Percentiles rank a stretch among this genome's conserved stretches.
phyloP scores from a whole-genome alignment of 2,888 invertebrate species.

The Unio delphinus region DNA sequence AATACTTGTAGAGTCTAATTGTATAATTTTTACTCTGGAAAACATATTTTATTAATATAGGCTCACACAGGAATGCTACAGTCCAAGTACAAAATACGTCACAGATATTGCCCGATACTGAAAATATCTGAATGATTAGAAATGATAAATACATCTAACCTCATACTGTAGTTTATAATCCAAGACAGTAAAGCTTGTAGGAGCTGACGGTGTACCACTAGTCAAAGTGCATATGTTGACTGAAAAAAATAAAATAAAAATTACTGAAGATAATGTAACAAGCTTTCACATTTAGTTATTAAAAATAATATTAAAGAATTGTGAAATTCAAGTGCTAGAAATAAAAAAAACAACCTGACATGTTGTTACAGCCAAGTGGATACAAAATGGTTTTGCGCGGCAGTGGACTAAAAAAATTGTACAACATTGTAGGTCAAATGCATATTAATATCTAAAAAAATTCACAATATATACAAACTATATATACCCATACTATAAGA shows the following conservation, averaged over 20 bases:
- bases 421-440: too few species aligned
- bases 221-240: conserved; percentile 70
- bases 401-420: neutral
- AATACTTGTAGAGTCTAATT: neutral
- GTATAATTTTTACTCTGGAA: neutral
- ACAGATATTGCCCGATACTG: too few species aligned
- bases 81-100: too few species aligned
- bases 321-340: neutral
- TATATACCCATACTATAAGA: too few species aligned
- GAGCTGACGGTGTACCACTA: conserved; percentile 67
- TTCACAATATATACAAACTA: too few species aligned
- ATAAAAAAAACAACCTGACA: neutral
- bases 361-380: neutral
- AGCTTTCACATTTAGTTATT: too few species aligned
- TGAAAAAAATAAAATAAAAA: conserved; percentile 42
- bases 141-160: conserved; percentile 18
- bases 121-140: too few species aligned
- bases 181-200: conserved; percentile 45
- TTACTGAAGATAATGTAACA: neutral
- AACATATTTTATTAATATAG: too few species aligned
- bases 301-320: too few species aligned
- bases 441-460: too few species aligned
- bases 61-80: too few species aligned
- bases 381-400: neutral
- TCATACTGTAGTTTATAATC: conserved; percentile 48